phyloP scores from a whole-genome alignment of 1,140 invertebrate genomes.

The Drosophila athabasca region DNA sequence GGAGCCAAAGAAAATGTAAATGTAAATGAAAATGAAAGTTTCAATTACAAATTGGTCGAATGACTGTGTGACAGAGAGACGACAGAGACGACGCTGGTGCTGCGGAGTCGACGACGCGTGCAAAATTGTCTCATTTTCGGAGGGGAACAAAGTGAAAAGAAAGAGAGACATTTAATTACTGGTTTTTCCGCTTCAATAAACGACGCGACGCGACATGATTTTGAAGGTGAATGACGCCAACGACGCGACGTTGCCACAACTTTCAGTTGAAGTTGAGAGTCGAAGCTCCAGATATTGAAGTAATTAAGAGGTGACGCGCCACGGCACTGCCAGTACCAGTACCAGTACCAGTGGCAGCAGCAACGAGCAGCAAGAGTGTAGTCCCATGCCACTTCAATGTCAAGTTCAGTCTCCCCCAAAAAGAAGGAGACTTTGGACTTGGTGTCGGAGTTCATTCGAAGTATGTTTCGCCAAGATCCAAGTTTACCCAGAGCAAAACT shows the following conservation, averaged over 20 bases:
- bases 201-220: constrained; percentile 31
- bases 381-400: no score
- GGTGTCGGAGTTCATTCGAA: no score
- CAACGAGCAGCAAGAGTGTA: no score
- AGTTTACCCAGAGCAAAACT: not conserved
- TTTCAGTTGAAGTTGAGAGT: not conserved
- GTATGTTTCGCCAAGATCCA: no score
- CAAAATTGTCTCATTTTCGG: constrained; percentile 18
- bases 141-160: constrained; percentile 40
- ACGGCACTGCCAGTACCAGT: no score
- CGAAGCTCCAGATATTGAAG: not conserved
- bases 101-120: not conserved
- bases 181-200: constrained; percentile 69
- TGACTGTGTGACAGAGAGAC: constrained; percentile 2
- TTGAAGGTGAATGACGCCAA: constrained; percentile 69
- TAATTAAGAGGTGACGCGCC: not conserved
- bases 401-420: not conserved
- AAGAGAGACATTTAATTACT: constrained; percentile 70
- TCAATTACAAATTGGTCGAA: constrained; percentile 68
- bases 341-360: no score
- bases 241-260: not conserved
- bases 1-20: constrained; percentile 36
- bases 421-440: not conserved
- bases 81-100: not conserved
- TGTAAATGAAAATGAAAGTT: constrained; percentile 77